Conservation (phyloP, 2,888 invertebrate species). For the Unio pictorum region DNA sequence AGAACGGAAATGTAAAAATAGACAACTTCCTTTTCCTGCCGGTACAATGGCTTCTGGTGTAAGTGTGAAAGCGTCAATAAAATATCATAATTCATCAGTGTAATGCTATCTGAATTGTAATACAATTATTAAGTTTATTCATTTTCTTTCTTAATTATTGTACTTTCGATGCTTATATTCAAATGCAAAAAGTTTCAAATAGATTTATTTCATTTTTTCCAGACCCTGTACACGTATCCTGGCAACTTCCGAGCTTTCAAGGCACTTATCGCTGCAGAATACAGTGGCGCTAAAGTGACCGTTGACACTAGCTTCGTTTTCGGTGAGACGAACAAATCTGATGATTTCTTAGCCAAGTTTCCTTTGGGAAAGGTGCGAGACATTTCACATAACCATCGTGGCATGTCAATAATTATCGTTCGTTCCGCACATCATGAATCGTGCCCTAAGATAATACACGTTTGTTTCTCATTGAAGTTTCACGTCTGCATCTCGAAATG, state of each 20-base stretch:
- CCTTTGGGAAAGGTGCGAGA: constrained; percentile 93
- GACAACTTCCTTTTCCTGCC: constrained; percentile 61
- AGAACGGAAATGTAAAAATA: constrained; percentile 18
- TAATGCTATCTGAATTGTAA: no score
- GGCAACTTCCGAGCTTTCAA: constrained; percentile 99
- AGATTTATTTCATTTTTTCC: constrained; percentile 52
- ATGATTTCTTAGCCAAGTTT: constrained; percentile 92
- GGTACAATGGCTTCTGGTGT: constrained; percentile 76
- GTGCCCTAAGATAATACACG: no score
- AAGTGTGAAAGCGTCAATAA: constrained; percentile 63
- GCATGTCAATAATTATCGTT: no score
- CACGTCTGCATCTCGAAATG: no score
- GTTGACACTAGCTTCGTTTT: constrained; percentile 81
- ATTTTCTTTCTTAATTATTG: no score
- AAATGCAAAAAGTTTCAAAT: background rate
- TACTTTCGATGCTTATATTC: no score
- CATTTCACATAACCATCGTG: background rate
- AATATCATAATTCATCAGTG: no score
- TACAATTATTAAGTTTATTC: no score
- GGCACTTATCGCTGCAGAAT: constrained; percentile 97
- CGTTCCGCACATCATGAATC: no score
- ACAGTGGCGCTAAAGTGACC: constrained; percentile 82
- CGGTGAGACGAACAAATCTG: constrained; percentile 92
- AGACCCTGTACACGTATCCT: constrained; percentile 98
- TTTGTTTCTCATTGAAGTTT: no score